Evolutionary conservation across 2,113 vertebrate species (phyloP).

Genomic region (Lepisosteus oculatus): DNA sequence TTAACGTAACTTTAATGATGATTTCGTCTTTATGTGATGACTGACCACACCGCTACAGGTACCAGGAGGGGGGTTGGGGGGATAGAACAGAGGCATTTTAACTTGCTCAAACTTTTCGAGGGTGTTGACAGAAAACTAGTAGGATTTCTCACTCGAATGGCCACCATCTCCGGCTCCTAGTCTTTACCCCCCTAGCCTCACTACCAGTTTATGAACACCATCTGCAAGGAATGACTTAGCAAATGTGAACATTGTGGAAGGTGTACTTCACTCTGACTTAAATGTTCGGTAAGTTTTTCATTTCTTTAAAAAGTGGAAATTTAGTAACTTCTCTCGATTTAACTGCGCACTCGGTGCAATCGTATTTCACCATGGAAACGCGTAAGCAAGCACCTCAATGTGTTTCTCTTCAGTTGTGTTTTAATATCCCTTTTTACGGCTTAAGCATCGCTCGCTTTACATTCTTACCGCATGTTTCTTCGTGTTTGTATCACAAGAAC

Average conservation of each 20-base stretch:
- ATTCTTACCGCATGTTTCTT: neutral
- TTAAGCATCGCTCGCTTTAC: neutral
- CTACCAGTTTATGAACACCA: conserved; percentile 30
- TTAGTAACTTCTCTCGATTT: too few relatives aligned
- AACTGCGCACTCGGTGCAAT: neutral
- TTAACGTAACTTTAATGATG: too few relatives aligned
- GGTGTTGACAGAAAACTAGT: conserved; percentile 36
- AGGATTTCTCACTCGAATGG: conserved; percentile 38
- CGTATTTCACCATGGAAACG: neutral
- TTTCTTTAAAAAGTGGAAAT: too few relatives aligned
- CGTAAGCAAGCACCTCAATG: neutral
- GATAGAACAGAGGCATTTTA: neutral
- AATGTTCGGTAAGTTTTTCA: conserved; percentile 8
- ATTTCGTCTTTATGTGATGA: too few relatives aligned
- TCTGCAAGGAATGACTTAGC: conserved; percentile 24
- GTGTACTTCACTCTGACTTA: conserved; percentile 4
- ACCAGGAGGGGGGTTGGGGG: neutral
- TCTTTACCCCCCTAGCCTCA: conserved; percentile 29
- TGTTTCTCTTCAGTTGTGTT: neutral
- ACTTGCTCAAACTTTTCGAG: conserved; percentile 28
- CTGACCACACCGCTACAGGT: neutral
- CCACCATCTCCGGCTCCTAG: conserved; percentile 36
- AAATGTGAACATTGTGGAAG: conserved; percentile 22
- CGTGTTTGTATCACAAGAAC: too few relatives aligned
- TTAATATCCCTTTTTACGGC: neutral